Evolutionary conservation across 2,888 invertebrate species (phyloP), one percentile per base, ranked within the genome.

Genomic region (Scaptomyza tumidula): DNA sequence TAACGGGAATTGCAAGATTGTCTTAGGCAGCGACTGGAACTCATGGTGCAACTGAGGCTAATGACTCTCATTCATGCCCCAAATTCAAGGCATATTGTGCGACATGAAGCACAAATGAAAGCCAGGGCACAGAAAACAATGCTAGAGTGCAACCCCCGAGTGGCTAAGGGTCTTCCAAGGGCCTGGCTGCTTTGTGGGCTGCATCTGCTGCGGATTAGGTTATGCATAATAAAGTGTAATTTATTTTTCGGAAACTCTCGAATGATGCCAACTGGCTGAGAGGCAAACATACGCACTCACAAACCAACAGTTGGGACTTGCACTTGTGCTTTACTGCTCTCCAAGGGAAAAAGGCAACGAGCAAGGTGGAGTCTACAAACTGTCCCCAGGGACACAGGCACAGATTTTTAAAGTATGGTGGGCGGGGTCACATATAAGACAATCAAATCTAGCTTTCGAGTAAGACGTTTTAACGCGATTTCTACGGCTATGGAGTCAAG

Each of bases 171-270:
- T 45, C 10, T 16, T 16, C 13, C 24, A 2, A 27, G 13, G 11
- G 43, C 19, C 16, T 39, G 45, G 64, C 16, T 11, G 57, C 50
- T 70, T 53, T 53, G 54, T 56, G 78, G 65, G 74, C 49, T 89
- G 90, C 91, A 90, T 90, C 90, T 90, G 90, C 78, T 90, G 80
- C 81, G 90, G 89, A 91, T 91, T 91, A 91, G 90, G 90, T 90
- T 91, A 91, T 91, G 90, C 91, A 91, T 91, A 91, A 90, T 90
- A 90, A 89, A 91, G 88, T 90, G 90, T 90, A 90, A 91, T 91
- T 90, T 90, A 91, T 91, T 90, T 81, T 85, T 80, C 71, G 71
- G 72, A 63, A 79, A 75, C 49, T 63, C 57, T 29, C 41, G 14
- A 73, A 60, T 60, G 56, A 31, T 71, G 57, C 64, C 73, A 77